phyloP scores from a whole-genome alignment of 2,888 invertebrate species.

The Lasioglossum pauxillum region DNA sequence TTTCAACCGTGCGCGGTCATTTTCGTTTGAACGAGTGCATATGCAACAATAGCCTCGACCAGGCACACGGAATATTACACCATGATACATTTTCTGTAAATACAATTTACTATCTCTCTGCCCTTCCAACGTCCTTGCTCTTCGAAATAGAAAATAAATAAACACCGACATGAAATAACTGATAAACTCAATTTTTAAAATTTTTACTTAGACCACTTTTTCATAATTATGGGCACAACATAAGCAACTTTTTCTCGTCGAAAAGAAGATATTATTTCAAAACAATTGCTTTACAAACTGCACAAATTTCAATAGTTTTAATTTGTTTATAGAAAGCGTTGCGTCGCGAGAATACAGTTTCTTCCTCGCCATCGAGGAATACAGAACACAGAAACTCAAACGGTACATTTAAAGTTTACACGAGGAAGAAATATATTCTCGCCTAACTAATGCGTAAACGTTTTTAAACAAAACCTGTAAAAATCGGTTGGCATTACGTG shows the following conservation, averaged over 20 bases:
- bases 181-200: no score
- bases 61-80: background rate
- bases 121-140: background rate
- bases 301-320: background rate
- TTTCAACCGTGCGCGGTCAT: conserved; percentile 14
- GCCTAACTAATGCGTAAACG: background rate
- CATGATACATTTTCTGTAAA: background rate
- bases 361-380: background rate
- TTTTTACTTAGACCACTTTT: no score
- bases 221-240: no score
- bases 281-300: background rate
- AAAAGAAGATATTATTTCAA: background rate
- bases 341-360: background rate
- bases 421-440: background rate
- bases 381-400: background rate
- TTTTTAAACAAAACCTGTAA: background rate
- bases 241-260: background rate
- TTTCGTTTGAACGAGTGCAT: conserved; percentile 23
- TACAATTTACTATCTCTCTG: background rate
- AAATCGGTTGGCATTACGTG: background rate
- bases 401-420: background rate
- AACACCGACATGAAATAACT: background rate
- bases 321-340: background rate
- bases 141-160: background rate
- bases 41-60: background rate